Evolutionary conservation across 2,113 vertebrate genomes (phyloP).

Genomic region (Capricornis sumatraensis): DNA sequence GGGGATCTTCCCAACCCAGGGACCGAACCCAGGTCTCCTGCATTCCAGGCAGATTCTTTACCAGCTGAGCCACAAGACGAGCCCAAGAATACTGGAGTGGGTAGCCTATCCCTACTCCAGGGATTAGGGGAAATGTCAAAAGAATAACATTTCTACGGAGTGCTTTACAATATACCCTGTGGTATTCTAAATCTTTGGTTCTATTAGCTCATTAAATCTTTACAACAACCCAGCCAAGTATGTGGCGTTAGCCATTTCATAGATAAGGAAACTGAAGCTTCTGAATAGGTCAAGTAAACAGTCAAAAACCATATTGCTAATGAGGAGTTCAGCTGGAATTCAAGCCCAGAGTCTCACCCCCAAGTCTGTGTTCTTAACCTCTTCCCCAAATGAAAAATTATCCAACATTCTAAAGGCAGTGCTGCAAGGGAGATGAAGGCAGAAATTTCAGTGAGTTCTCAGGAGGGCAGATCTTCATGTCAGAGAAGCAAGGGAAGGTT

Average conservation of each 20-base stretch:
- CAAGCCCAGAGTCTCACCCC: neutral
- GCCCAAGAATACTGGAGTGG: neutral
- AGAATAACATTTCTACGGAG: neutral
- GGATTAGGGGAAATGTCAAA: neutral
- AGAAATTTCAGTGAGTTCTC: neutral
- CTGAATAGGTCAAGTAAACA: neutral
- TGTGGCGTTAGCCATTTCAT: neutral
- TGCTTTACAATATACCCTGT: neutral
- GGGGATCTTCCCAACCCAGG: neutral
- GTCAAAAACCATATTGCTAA: neutral
- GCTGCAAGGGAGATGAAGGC: neutral
- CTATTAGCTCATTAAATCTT: neutral
- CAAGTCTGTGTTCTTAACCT: neutral
- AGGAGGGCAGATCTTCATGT: neutral
- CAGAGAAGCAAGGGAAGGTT: neutral
- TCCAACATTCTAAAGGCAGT: neutral
- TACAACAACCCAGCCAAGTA: neutral
- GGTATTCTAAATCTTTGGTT: neutral
- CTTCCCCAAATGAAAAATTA: neutral
- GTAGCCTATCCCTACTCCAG: neutral
- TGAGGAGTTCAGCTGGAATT: neutral
- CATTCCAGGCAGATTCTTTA: neutral
- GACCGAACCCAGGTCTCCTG: neutral
- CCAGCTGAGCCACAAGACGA: neutral
- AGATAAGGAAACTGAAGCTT: neutral